Conservation (phyloP, 2,797 vertebrate species). For the Phylloscopus collybita region DNA sequence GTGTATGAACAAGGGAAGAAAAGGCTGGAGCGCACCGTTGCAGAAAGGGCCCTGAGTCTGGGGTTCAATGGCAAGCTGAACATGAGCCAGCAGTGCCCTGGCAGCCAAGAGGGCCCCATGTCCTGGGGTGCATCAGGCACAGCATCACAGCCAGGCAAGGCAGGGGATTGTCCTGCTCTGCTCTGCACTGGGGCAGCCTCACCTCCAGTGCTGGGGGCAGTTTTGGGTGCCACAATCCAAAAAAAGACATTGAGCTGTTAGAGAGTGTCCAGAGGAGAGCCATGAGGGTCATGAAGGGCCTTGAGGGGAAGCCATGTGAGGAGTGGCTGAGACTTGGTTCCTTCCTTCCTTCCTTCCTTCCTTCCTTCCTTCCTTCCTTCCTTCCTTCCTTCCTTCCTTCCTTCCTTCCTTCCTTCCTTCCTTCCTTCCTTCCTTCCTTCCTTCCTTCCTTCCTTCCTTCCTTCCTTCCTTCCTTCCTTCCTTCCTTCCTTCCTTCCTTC, state of each 20-base stretch:
- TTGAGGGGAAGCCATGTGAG: background rate
- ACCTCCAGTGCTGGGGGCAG: background rate
- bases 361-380: too few species aligned
- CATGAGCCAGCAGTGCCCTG: background rate
- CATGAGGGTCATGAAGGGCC: background rate
- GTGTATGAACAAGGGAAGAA: background rate
- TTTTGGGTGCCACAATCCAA: rapidly evolving
- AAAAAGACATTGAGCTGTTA: background rate
- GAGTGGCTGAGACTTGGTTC: background rate
- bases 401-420: too few species aligned
- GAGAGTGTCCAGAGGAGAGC: background rate
- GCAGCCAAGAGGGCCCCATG: background rate
- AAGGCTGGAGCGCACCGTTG: rapidly evolving
- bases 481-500: too few species aligned
- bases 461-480: too few species aligned
- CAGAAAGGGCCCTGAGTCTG: too few species aligned
- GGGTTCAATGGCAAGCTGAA: rapidly evolving
- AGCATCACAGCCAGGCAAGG: rapidly evolving
- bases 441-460: too few species aligned
- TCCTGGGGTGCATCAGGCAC: rapidly evolving
- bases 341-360: too few species aligned
- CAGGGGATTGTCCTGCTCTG: background rate
- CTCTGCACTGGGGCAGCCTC: background rate
- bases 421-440: too few species aligned
- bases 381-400: too few species aligned